Conservation (phyloP, 1,140 invertebrate genomes). For the Hypsibius dujardini region DNA sequence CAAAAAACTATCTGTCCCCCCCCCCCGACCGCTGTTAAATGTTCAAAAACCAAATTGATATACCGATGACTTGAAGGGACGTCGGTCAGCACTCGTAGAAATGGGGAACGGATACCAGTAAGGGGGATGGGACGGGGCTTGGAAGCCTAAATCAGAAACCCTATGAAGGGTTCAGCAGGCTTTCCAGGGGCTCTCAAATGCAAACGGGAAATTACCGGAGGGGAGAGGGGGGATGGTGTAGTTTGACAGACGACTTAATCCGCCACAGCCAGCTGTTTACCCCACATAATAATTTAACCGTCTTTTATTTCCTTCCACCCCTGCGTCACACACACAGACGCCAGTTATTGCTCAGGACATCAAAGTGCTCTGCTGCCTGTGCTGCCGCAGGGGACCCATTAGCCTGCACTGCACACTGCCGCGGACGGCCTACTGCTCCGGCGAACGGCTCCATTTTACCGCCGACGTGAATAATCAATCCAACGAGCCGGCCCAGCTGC, state of each 20-base stretch:
- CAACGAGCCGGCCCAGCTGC: conserved; percentile 48
- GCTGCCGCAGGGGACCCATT: conserved; percentile 52
- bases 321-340: conserved; percentile 38
- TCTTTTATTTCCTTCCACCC: too few species aligned
- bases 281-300: too few species aligned
- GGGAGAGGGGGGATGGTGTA: not conserved
- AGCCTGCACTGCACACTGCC: conserved; percentile 50
- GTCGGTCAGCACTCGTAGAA: too few species aligned
- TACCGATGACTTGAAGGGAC: too few species aligned
- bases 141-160: too few species aligned
- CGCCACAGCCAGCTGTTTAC: too few species aligned
- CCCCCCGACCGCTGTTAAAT: conserved; percentile 30
- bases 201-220: too few species aligned
- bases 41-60: too few species aligned
- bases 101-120: too few species aligned
- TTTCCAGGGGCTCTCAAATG: too few species aligned
- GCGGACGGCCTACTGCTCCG: conserved; percentile 58
- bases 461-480: conserved; percentile 60
- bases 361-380: conserved; percentile 50
- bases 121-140: too few species aligned
- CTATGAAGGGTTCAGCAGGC: too few species aligned
- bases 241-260: not conserved
- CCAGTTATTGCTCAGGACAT: conserved; percentile 51
- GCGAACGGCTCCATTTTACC: conserved; percentile 54
- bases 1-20: conserved; percentile 48